Conservation (phyloP, 2,113 vertebrate genomes). For the Aramus guarauna region DNA sequence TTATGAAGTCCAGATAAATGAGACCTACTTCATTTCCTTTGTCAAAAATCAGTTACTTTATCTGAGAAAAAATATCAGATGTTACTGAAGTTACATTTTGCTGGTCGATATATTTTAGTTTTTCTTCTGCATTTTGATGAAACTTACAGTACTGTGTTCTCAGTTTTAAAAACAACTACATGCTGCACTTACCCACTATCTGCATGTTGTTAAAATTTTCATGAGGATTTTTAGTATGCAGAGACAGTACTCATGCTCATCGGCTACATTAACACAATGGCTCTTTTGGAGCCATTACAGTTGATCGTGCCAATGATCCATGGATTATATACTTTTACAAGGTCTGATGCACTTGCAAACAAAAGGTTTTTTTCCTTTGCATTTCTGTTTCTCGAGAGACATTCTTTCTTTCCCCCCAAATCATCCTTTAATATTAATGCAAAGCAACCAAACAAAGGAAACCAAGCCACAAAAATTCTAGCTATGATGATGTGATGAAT, state of each 20-base stretch:
- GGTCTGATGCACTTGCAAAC: constrained; percentile 72
- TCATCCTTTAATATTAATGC: constrained; percentile 51
- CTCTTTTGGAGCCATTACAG: constrained; percentile 68
- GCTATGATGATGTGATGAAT: constrained; percentile 21
- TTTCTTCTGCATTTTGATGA: constrained; percentile 24
- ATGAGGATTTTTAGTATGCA: constrained; percentile 68
- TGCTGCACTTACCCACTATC: constrained; percentile 4
- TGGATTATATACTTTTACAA: constrained; percentile 71
- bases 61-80: neutral
- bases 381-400: constrained; percentile 66
- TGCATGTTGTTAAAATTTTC: constrained; percentile 64
- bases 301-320: constrained; percentile 67
- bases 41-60: constrained; percentile 15
- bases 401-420: neutral
- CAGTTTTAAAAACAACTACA: neutral
- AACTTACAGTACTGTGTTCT: neutral
- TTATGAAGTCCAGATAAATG: constrained; percentile 40
- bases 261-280: constrained; percentile 71
- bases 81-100: constrained; percentile 25
- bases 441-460: constrained; percentile 47
- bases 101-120: constrained; percentile 18
- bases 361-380: constrained; percentile 52
- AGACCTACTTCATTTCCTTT: constrained; percentile 28
- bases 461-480: constrained; percentile 17
- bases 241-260: constrained; percentile 37